Base-by-base conservation (phyloP, 2,113 vertebrate genomes). In the Microcebus ravelobensis region DNA sequence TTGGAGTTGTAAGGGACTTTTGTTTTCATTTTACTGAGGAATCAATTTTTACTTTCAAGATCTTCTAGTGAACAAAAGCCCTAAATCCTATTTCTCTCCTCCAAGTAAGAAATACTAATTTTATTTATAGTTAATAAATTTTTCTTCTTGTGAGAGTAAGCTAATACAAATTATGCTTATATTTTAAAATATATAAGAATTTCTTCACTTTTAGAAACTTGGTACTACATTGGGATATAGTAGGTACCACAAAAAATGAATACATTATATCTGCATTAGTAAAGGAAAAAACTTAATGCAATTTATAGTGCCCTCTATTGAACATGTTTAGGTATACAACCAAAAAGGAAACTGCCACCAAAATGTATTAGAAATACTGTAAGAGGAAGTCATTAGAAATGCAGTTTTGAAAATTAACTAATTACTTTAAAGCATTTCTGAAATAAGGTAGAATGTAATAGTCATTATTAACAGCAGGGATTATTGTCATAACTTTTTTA, bases 241-340 rank as follows among this genome's bases (percentile, higher is more conserved):
- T 31, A 90, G 21, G 39, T 9, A 87, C 14, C 42, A 89, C 29
- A 95, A 15, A 87, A n/a, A 93, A 81, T 67, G 29, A 74, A 42
- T 17, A 77, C 0, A 89, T 31, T 36, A 5, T 31, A 63, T 52
- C 50, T 86, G 20, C 12, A 74, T 45, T 79, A 91, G 67, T 27
- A 71, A 86, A 52, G n/a, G 57, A 42, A 65, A 10, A 76, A 76
- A 80, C 73, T 48, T 67, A 48, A 36, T 25, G 70, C n/a, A 93
- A 95, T 67, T 91, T 94, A 82, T 9, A 96, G 71, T 63, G 83
- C 92, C 92, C 90, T 91, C 95, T 95, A 83, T 18, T 1, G 71
- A 89, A 88, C 39, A 74, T 45, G 10, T 82, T 55, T 61, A 86
- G 36, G 83, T 74, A 96, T 6, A 93, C 45, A 74, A 90, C 29